phyloP scores from a whole-genome alignment of 2,888 invertebrate genomes.

The Anarsia innoxiella region DNA sequence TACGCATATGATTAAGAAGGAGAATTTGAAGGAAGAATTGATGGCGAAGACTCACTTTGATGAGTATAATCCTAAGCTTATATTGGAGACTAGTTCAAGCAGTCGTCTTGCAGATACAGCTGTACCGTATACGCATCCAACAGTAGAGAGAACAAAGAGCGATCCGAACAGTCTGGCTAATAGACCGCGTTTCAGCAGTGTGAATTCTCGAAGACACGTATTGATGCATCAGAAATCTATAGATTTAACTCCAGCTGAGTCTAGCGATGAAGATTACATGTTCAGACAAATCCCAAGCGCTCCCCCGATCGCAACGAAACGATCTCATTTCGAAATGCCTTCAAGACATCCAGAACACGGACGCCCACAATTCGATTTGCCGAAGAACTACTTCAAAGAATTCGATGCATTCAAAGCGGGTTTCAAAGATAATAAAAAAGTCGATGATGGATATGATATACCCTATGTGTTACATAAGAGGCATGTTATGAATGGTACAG shows the following conservation, averaged over 20 bases:
- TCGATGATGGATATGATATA: conserved; percentile 80
- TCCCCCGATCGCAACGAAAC: conserved; percentile 81
- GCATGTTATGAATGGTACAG: conserved; percentile 90
- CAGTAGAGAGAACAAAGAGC: conserved; percentile 89
- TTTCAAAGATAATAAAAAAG: conserved; percentile 67
- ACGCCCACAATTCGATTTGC: conserved; percentile 81
- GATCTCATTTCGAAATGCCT: conserved; percentile 81
- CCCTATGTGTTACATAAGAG: conserved; percentile 90
- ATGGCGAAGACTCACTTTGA: conserved; percentile 81
- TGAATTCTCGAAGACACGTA: conserved; percentile 83
- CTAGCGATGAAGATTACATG: conserved; percentile 87
- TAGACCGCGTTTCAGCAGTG: conserved; percentile 82
- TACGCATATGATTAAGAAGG: conserved; percentile 65
- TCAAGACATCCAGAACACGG: conserved; percentile 73
- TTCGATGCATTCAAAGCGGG: conserved; percentile 76
- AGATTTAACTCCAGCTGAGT: conserved; percentile 88
- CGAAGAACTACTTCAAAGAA: conserved; percentile 83
- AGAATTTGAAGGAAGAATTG: conserved; percentile 76
- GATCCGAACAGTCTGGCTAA: conserved; percentile 88
- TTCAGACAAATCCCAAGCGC: conserved; percentile 85
- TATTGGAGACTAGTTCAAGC: conserved; percentile 71
- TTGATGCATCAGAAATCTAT: conserved; percentile 91
- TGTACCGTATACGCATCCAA: conserved; percentile 78
- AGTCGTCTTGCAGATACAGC: conserved; percentile 68
- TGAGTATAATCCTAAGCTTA: conserved; percentile 82